Percentiles rank a stretch among this genome's conserved stretches.
Evolutionary conservation across 2,797 vertebrate species (phyloP).

Genomic region (Hippoglossus hippoglossus): DNA sequence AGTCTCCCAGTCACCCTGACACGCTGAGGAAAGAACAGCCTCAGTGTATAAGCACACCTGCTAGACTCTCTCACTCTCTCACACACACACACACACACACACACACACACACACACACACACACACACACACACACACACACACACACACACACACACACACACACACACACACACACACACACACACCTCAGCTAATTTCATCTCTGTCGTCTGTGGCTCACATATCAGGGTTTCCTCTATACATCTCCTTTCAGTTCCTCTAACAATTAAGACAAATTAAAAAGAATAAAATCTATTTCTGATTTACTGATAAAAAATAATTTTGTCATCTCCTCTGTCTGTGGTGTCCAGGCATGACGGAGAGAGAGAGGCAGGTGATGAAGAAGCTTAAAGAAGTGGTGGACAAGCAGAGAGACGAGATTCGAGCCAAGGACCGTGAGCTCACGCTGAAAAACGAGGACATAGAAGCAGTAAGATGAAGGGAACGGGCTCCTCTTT

Average conservation of each 20-base stretch:
- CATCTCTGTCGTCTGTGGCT: no score
- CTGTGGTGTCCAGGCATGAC: conserved; percentile 88
- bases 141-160: no score
- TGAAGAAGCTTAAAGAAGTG: conserved; percentile 98
- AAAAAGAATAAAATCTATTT: neutral
- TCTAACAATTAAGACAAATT: neutral
- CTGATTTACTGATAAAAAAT: neutral
- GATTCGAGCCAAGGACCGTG: conserved; percentile 96
- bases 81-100: conserved; percentile 16
- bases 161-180: no score
- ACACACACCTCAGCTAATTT: no score
- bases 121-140: conserved; percentile 23
- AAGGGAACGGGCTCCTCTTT: neutral
- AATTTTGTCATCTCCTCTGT: neutral
- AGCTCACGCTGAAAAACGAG: conserved; percentile 94
- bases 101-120: conserved; percentile 18
- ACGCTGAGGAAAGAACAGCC: conserved; percentile 63
- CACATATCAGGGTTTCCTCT: conserved; percentile 5
- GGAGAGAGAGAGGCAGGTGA: conserved; percentile 95
- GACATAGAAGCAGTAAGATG: conserved; percentile 95
- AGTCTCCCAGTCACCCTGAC: conserved; percentile 73
- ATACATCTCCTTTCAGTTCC: neutral
- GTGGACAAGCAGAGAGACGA: conserved; percentile 98
- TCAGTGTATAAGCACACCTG: conserved; percentile 56
- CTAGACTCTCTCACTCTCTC: neutral